Evolutionary conservation across 2,797 vertebrate genomes (phyloP).

Genomic region (Argyrosomus regius): DNA sequence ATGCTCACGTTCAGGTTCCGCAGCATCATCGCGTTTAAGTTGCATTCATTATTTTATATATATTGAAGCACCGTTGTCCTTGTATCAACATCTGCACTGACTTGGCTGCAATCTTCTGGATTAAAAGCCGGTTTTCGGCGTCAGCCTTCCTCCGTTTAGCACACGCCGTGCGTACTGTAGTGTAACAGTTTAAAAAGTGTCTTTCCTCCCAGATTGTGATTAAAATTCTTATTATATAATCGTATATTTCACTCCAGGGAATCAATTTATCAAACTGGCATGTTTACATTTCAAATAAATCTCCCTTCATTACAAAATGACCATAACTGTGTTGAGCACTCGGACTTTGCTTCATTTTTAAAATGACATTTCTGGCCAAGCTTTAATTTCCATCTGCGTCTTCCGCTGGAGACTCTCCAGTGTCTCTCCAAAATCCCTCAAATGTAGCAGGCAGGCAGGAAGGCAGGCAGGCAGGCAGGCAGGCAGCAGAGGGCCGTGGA

Average conservation of each 20-base stretch:
- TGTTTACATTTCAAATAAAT: too few relatives aligned
- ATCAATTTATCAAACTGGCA: too few relatives aligned
- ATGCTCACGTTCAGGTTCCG: too few relatives aligned
- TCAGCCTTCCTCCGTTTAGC: too few relatives aligned
- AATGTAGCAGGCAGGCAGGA: not conserved
- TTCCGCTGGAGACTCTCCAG: not conserved
- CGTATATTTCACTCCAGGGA: not conserved
- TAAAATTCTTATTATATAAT: not conserved
- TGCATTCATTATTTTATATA: too few relatives aligned
- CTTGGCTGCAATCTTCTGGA: too few relatives aligned
- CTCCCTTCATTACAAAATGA: not conserved
- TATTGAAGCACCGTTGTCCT: too few relatives aligned
- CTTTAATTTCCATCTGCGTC: not conserved
- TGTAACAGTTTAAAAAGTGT: not conserved
- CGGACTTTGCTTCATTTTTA: not conserved
- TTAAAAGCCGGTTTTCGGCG: too few relatives aligned
- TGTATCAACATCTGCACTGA: too few relatives aligned
- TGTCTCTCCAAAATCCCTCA: too few relatives aligned
- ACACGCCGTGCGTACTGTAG: not conserved
- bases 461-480: too few relatives aligned
- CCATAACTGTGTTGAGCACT: not conserved
- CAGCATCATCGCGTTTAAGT: too few relatives aligned
- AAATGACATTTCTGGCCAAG: not conserved
- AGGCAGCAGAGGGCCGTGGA: not conserved
- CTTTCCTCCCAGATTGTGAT: not conserved